Evolutionary conservation across 2,797 vertebrate genomes (phyloP).

Genomic region (Arnoldichthys spilopterus): DNA sequence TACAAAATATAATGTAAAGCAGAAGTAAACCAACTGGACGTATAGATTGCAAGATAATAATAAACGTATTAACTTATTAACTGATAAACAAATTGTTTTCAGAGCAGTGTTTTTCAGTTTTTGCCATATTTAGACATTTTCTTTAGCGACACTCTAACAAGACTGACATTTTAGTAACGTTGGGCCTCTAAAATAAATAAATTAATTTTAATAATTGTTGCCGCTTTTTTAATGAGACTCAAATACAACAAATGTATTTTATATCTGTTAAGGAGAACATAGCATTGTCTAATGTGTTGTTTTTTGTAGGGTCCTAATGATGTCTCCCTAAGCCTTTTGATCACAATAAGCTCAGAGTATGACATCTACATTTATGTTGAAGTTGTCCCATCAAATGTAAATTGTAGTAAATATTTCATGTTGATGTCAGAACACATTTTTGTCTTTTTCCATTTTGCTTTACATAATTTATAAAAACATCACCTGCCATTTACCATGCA

Average conservation of each 20-base stretch:
- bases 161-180: neutral
- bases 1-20: no score
- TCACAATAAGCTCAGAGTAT: neutral
- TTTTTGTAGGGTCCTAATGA: neutral
- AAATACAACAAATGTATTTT: neutral
- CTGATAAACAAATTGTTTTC: no score
- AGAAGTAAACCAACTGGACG: no score
- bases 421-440: neutral
- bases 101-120: neutral
- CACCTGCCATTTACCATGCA: no score
- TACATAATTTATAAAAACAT: no score
- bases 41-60: no score
- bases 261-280: neutral
- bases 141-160: neutral
- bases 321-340: neutral
- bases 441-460: no score
- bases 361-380: neutral
- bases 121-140: neutral
- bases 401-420: neutral
- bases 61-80: no score
- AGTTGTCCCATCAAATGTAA: neutral
- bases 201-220: slow-evolving; percentile 5
- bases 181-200: neutral
- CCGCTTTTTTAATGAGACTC: neutral
- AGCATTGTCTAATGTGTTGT: neutral